Evolutionary conservation across 2,113 vertebrate species (phyloP).

Genomic region (Propithecus coquereli): DNA sequence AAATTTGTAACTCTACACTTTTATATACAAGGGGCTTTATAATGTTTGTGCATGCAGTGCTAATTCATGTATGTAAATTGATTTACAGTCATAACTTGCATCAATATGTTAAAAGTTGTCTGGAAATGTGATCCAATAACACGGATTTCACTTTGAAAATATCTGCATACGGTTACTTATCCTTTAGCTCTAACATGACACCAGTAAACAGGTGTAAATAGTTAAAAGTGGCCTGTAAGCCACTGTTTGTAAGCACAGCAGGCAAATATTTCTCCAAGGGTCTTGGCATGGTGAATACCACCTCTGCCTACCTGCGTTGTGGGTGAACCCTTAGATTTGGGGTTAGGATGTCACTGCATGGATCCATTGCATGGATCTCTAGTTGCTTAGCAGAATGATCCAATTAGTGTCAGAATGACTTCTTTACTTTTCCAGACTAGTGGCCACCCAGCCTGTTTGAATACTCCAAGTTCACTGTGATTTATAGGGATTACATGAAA

Average conservation of each 20-base stretch:
- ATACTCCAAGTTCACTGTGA: not conserved
- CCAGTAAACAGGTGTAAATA: not conserved
- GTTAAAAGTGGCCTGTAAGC: accelerated
- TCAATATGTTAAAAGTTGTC: not conserved
- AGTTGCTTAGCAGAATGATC: not conserved
- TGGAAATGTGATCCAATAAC: not conserved
- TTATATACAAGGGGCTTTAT: not conserved
- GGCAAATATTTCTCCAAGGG: not conserved
- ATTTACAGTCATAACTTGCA: not conserved
- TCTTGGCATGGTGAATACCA: too few relatives aligned
- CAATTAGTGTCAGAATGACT: not conserved
- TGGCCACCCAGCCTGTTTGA: not conserved
- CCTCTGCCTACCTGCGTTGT: not conserved
- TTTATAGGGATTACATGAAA: not conserved
- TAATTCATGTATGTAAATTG: not conserved
- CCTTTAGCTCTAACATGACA: not conserved
- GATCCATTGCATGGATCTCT: not conserved
- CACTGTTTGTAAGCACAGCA: not conserved
- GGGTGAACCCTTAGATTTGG: not conserved
- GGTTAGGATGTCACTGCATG: too few relatives aligned
- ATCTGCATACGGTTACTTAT: not conserved
- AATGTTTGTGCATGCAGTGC: not conserved
- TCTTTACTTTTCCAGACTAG: not conserved
- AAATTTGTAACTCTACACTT: not conserved
- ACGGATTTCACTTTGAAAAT: not conserved